Evolutionary conservation across 1,140 invertebrate species (phyloP).

Genomic region (Theocolax elegans): DNA sequence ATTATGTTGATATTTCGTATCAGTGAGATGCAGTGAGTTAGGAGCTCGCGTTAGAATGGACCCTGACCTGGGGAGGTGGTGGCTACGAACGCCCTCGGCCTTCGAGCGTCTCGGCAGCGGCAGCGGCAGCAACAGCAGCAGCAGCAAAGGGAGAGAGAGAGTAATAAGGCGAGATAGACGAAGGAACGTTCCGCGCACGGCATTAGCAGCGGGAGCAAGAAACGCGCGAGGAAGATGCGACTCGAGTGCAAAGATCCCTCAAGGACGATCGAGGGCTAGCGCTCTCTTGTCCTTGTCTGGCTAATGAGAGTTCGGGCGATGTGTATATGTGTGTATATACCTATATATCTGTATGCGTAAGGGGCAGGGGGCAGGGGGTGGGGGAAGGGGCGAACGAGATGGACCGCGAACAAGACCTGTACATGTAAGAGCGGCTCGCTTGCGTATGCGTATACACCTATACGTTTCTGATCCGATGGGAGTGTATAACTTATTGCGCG

Average conservation of each 20-base stretch:
- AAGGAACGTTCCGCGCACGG: too few species aligned
- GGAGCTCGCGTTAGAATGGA: conserved; percentile 47
- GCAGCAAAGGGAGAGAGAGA: conserved; percentile 38
- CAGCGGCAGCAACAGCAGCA: conserved; percentile 39
- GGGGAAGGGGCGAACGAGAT: background rate
- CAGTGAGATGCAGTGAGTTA: too few species aligned
- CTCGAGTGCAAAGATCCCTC: conserved; percentile 64
- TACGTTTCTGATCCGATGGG: too few species aligned
- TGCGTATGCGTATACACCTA: too few species aligned
- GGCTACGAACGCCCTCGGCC: conserved; percentile 46
- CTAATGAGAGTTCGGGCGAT: conserved; percentile 52
- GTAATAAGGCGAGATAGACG: background rate
- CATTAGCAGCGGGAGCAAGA: background rate
- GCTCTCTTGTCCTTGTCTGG: conserved; percentile 55
- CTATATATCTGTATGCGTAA: background rate
- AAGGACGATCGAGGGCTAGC: conserved; percentile 51
- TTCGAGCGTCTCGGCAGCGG: conserved; percentile 52
- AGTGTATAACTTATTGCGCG: too few species aligned
- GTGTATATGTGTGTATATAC: background rate
- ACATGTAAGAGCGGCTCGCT: too few species aligned
- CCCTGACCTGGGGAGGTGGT: conserved; percentile 56
- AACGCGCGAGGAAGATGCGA: conserved; percentile 51
- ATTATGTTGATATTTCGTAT: too few species aligned
- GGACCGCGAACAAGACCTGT: too few species aligned
- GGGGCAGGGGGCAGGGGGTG: background rate